Evolutionary conservation across 2,113 vertebrate genomes (phyloP).

Genomic region (Canis aureus): DNA sequence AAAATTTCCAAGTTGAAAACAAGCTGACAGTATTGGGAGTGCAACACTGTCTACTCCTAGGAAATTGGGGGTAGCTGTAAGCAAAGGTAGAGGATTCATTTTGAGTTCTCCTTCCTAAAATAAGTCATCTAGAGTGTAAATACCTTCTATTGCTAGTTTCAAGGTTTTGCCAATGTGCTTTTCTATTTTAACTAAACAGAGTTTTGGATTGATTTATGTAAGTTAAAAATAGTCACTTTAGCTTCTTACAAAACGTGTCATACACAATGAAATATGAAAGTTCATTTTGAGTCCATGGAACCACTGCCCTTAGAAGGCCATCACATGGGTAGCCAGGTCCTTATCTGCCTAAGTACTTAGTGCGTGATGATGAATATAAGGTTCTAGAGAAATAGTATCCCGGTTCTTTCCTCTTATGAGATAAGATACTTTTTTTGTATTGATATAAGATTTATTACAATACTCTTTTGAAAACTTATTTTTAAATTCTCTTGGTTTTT

Average conservation of each 20-base stretch:
- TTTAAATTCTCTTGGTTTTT: not conserved
- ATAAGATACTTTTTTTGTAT: not conserved
- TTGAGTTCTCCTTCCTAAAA: conserved; percentile 14
- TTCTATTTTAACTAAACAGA: not conserved
- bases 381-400: conserved; percentile 5
- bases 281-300: not conserved
- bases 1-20: conserved; percentile 13
- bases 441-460: not conserved
- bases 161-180: not conserved
- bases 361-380: not conserved
- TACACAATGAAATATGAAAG: not conserved
- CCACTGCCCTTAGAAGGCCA: not conserved
- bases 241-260: not conserved
- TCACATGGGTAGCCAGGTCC: not conserved
- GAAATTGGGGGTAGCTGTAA: not conserved
- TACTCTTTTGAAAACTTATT: not conserved
- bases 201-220: not conserved
- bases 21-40: not conserved
- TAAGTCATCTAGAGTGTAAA: not conserved
- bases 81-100: conserved; percentile 24
- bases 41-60: not conserved
- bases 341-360: not conserved
- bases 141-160: not conserved
- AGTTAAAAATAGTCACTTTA: conserved; percentile 33
- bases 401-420: not conserved